Base-by-base conservation (phyloP, 2,113 vertebrate genomes). In the Boulengerochromis microlepis region DNA sequence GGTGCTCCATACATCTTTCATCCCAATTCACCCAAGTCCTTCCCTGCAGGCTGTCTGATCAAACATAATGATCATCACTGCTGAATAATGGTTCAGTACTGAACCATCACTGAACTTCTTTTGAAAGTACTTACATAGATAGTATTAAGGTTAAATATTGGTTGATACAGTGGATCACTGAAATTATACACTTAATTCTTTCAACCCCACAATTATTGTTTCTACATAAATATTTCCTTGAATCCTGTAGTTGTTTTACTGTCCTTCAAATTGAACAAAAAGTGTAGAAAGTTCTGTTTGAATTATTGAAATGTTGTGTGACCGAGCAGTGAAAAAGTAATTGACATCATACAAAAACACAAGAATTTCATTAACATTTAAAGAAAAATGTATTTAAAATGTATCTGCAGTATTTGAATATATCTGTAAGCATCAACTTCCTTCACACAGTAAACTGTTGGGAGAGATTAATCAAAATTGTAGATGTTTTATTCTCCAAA, bases 311-410 rank as follows among this genome's bases (percentile, higher is more conserved):
- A 13, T 57, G 22, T 15, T 2, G 22, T 26, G 7, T 57, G 54
- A 26, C 54, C 2, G 2, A 57, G 54, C 54, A 26, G 54, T 3
- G 12, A 56, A 57, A 57, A 57, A 15, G 1, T 26, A 56, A 56
- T 57, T 57, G 54, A 1, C 54, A 57, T 57, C 22, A 15, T 57
- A 26, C 0, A 0, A 26, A 57, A 57, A 57, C 4, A 26, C 12
- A 26, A 56, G 54, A 5, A 57, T 26, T 57, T 57, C 54, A 57
- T 57, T 15, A 26, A 57, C 22, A 57, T 57, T 57, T 57, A 57
- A 57, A 57, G 54, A 57, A 26, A 56, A 56, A 57, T 15, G 12
- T 57, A 26, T 57, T 57, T 57, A 0, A 26, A 57, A 57, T 57
- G 54, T 26, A 5, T 26, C 22, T 56, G 54, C 7, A 56, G 54